A percentile compares a stretch with the other conserved stretches of the same genome.
Evolutionary conservation across 2,113 vertebrate genomes (phyloP).

Genomic region (Equus quagga): DNA sequence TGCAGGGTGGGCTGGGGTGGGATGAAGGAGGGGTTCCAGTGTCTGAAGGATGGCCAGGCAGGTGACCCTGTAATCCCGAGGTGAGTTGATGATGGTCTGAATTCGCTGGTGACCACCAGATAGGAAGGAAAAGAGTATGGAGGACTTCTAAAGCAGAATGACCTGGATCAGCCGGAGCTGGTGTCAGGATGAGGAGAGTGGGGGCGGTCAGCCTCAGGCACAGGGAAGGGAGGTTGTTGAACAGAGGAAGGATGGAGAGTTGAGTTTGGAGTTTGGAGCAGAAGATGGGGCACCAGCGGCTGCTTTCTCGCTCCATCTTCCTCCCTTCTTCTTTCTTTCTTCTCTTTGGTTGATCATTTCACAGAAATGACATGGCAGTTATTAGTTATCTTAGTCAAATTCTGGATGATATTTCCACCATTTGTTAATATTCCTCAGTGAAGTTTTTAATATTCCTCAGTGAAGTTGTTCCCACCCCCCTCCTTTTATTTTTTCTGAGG

Average conservation of each 20-base stretch:
- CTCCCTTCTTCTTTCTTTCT: not conserved
- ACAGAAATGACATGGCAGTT: accelerated
- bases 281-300: accelerated
- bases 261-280: accelerated
- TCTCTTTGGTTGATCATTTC: accelerated
- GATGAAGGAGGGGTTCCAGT: accelerated
- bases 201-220: no score
- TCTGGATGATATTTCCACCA: not conserved
- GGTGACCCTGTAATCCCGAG: accelerated
- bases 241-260: not conserved
- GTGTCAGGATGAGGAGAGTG: not conserved
- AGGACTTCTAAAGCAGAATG: no score
- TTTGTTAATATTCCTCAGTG: not conserved
- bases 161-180: accelerated
- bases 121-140: accelerated
- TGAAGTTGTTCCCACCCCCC: not conserved
- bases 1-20: not conserved
- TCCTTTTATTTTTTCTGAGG: no score
- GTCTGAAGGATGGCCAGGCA: accelerated
- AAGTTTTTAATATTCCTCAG: not conserved
- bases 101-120: accelerated
- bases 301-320: not conserved
- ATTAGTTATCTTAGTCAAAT: accelerated
- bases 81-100: not conserved
- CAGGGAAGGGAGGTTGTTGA: accelerated